Base-by-base conservation (phyloP, 2,888 invertebrate genomes). In the Heliothis peltigera region DNA sequence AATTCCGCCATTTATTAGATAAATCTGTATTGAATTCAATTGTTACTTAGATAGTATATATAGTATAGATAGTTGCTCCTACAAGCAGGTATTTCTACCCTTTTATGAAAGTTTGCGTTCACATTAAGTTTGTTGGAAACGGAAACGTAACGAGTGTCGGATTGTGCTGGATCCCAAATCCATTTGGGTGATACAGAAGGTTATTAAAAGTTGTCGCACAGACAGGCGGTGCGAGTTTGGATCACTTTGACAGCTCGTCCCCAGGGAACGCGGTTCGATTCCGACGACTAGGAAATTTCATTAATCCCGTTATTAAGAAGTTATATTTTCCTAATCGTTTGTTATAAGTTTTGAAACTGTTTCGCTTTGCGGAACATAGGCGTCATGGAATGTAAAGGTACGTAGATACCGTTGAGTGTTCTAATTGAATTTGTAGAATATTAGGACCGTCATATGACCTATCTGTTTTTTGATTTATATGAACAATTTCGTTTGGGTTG, bases 201-300 rank as follows among this genome's bases (percentile, higher is more conserved):
- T 93, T 93, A 93, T 93, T 93, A 93, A 93, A 94, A 94, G 88
- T 94, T 93, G 93, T 92, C 90, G 85, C 86, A 83, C 81, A 85
- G 86, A 86, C 91, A 90, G 89, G 87, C 89, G 89, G 89, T 81
- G 89, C 84, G 84, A 90, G 90, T 91, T 90, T 70, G 82, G 81
- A 89, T 80, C 85, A 89, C 87, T 93, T 92, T 93, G 93, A 93
- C 93, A 92, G 92, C 82, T 79, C 79, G 82, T 87, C 92, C 87
- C 88, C 64, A 70, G 87, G 87, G 92, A 85, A 80, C 73, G 81
- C 82, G 80, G 89, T 93, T 92, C 91, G 91, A 94, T 93, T 91
- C 88, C 88, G 86, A 82, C 89, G 86, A 87, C 90, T 89, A 82
- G 87, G 87, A 91, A 91, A 91, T 90, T 91, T 91, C 92, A 92